These are phyloP conservation scores for Merops nubicus DNA, from an alignment of 2,113 vertebrate species.

Conservation along the genomic window DNA sequence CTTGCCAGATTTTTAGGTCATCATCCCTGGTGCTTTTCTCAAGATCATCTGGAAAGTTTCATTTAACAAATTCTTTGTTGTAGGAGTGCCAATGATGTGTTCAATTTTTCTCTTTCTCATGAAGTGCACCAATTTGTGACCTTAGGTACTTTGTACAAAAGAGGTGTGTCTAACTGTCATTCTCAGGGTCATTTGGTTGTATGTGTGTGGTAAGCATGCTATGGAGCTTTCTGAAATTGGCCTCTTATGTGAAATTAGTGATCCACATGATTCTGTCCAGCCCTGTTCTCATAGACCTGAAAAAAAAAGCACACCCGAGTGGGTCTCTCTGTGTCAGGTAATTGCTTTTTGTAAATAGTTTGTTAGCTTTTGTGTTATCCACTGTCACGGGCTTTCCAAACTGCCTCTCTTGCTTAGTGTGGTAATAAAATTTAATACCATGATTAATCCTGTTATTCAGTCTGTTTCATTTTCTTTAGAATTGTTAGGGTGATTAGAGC, in stretches of 20 bases:
- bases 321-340: background rate
- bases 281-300: background rate
- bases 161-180: background rate
- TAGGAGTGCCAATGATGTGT: background rate
- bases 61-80: background rate
- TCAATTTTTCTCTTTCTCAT: fast-evolving
- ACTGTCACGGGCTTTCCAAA: background rate
- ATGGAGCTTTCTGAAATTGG: background rate
- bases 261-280: background rate
- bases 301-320: background rate
- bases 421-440: background rate
- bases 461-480: background rate
- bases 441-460: background rate
- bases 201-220: background rate
- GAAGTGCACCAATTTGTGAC: background rate
- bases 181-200: background rate
- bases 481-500: background rate
- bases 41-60: background rate
- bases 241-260: background rate
- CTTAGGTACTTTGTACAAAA: background rate
- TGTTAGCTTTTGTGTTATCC: background rate
- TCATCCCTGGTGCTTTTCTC: background rate
- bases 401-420: background rate
- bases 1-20: background rate
- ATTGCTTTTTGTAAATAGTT: background rate